Evolutionary conservation across 2,797 vertebrate genomes (phyloP), one percentile per base, ranked within the genome.

Genomic region (Fistularia commersonii): DNA sequence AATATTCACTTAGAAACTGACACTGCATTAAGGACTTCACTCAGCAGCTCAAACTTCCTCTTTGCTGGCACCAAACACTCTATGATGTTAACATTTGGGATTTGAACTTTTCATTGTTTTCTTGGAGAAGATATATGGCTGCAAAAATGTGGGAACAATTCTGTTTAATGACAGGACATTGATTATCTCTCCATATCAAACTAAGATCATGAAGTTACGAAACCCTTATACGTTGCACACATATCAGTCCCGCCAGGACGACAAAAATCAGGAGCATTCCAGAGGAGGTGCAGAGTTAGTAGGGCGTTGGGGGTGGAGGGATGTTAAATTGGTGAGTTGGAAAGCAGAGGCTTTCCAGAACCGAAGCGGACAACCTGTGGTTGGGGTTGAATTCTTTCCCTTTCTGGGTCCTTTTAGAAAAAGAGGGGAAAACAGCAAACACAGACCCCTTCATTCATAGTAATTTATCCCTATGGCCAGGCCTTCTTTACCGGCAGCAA

Each of bases 401-500:
- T 80, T 74, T 76, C 68, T 48, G 67, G 78, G 68, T 87, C 62
- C 68, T 84, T 85, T 87, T 73, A 73, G 59, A 74, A 78, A 72
- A 72, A 55, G 49, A 51, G 59, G 64, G 63, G 64, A 82, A 81
- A 85, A 85, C 72, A 11, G 79, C 80, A 81, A 86, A 83, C 80
- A 85, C 81, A 86, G 82, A 84, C 73, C 80, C 84, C 59, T 84
- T 90, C 88, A 92, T 92, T 93, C 91, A 93, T 64, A 69, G 83
- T 88, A 77, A 80, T 91, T 92, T 85, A 91, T 93, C 89, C 90
- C 87, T 84, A 89, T 76, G 80, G 90, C 88, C 90, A 90, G 91
- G 86, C 92, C 92, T 91, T 91, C 90, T 87, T 90, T 91, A 89
- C 90, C 82, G 76, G 88, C 88, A 83, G 88, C 88, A 88, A 89